Evolutionary conservation across 2,888 invertebrate species (phyloP), one percentile per base, ranked within the genome.

Genomic region (Saturnia pavonia): DNA sequence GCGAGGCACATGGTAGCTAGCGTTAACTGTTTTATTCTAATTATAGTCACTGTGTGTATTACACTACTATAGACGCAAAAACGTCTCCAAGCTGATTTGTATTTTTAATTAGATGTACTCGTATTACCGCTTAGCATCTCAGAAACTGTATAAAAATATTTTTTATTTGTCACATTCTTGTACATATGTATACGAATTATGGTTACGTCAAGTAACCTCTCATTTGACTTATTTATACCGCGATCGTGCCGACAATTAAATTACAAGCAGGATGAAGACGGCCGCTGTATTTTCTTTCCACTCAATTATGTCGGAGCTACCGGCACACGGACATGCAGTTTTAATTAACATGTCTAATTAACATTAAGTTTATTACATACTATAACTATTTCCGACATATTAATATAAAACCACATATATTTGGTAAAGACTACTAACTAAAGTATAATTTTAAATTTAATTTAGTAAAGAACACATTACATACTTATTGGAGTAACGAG

Each of bases 231-330:
- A 25, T 60, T 60, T 0, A 60, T 27, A 25, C 25, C 27, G 57
- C 57, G 25, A 27, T 60, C 54, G n/a, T n/a, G 51, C 54, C 54
- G 57, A 60, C 57, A 60, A 25, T 6, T 12, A 60, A 60, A 25
- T 25, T 60, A 60, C 57, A 25, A 27, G 57, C 27, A 14, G 54
- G 22, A 54, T 54, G 54, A 54, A 54, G 3, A 25, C 25, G 12
- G 27, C 27, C 25, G 27, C 25, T 60, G 57, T 14, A 60, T 60
- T 60, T 60, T 27, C 27, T 27, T 60, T 60, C 57, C 25, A 60
- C 57, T 60, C 57, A 27, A 60, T 60, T 60, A 60, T 27, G 14
- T 27, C 57, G 57, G 57, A 14, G 57, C 27, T 60, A 60, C 57
- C 57, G 57, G 25, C 27, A 14, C 2, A 27, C 12, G 57, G 27